phyloP scores from a whole-genome alignment of 2,797 vertebrate genomes.

The Syngnathus rostellatus region DNA sequence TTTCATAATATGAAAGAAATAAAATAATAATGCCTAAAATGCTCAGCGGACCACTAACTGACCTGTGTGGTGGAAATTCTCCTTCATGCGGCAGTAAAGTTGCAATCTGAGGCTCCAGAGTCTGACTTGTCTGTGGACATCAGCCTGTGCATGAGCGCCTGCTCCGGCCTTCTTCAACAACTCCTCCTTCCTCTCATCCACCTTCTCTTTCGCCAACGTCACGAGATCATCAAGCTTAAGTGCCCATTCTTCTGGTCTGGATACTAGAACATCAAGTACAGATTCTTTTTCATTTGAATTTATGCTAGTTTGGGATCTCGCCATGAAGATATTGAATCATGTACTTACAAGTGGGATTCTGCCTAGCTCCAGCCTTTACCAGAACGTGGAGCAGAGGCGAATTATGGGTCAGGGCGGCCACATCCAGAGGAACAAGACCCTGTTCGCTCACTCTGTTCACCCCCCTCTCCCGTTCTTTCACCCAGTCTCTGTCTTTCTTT shows the following conservation, averaged over 20 bases:
- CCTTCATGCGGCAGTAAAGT: constrained; percentile 69
- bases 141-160: constrained; percentile 52
- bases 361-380: constrained; percentile 65
- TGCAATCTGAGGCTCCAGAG: constrained; percentile 67
- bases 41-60: constrained; percentile 40
- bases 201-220: constrained; percentile 47
- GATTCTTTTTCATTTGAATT: too few relatives aligned
- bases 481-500: constrained; percentile 54
- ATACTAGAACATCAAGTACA: constrained; percentile 42
- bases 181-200: constrained; percentile 57
- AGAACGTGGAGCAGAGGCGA: constrained; percentile 66
- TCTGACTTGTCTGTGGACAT: constrained; percentile 54
- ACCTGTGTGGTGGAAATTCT: constrained; percentile 67
- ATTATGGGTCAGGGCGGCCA: constrained; percentile 72
- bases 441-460: constrained; percentile 69
- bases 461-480: constrained; percentile 49
- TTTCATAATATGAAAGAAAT: too few relatives aligned
- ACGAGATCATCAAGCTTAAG: constrained; percentile 67
- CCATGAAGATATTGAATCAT: neutral
- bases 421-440: constrained; percentile 71
- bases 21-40: constrained; percentile 1
- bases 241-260: constrained; percentile 54
- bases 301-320: neutral
- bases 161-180: constrained; percentile 37
- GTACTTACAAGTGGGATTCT: constrained; percentile 68